Percentiles rank a stretch among this genome's conserved stretches.
These are phyloP conservation scores for Argyresthia albistria DNA, from an alignment of 2,888 invertebrate genomes.

Conservation along the genomic window DNA sequence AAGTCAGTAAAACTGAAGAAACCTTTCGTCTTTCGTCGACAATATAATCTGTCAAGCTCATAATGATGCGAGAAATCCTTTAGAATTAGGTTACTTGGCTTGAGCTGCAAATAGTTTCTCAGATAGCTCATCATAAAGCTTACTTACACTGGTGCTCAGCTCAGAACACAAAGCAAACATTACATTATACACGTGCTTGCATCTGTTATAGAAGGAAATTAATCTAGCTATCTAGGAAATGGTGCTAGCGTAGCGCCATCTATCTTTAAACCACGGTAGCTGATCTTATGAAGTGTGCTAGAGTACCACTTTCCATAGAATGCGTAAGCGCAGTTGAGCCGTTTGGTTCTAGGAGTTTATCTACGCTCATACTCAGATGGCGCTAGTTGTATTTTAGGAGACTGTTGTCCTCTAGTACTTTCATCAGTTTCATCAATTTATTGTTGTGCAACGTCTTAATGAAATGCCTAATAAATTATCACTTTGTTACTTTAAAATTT, in stretches of 20 bases:
- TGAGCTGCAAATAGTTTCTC: no score
- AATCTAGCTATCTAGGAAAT: not conserved
- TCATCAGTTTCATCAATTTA: not conserved
- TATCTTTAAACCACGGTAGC: not conserved
- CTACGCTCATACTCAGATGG: constrained; percentile 1
- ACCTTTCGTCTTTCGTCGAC: no score
- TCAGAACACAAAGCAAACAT: not conserved
- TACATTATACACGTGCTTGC: not conserved
- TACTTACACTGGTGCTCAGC: no score
- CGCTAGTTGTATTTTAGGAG: constrained; percentile 4
- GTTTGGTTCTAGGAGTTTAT: not conserved
- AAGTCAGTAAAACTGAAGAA: no score
- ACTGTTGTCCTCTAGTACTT: not conserved
- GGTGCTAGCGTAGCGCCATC: not conserved
- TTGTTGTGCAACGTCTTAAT: not conserved
- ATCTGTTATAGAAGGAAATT: not conserved
- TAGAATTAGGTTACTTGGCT: no score
- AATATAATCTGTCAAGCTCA: no score
- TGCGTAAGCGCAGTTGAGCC: not conserved
- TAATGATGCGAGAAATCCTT: no score
- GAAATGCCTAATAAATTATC: constrained; percentile 2
- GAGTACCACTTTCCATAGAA: not conserved
- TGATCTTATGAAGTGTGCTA: not conserved
- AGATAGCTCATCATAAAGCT: no score
- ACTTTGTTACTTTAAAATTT: not conserved